Evolutionary conservation across 2,888 invertebrate genomes (phyloP).

Genomic region (Ophion ventricosus): DNA sequence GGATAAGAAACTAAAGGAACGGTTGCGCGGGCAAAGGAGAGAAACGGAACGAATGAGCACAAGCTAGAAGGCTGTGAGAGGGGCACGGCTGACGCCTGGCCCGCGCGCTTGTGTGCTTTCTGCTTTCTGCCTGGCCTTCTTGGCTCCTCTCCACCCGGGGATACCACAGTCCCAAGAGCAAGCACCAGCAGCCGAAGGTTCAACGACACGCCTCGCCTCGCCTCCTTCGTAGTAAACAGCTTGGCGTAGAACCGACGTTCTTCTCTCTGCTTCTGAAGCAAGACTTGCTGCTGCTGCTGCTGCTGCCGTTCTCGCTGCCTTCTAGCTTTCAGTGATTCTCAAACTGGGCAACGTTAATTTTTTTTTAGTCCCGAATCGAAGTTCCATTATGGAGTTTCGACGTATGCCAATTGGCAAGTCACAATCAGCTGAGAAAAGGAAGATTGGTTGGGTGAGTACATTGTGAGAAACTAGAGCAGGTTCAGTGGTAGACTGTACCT

Average conservation of each 20-base stretch:
- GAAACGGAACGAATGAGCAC: constrained; percentile 63
- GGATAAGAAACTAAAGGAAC: constrained; percentile 59
- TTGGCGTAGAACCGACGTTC: constrained; percentile 79
- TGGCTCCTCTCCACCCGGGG: constrained; percentile 59
- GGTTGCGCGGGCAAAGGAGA: constrained; percentile 45
- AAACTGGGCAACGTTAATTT: constrained; percentile 28
- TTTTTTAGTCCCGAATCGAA: background rate
- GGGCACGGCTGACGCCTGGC: constrained; percentile 74
- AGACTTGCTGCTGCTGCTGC: constrained; percentile 58
- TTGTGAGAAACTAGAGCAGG: background rate
- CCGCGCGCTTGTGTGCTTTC: constrained; percentile 68
- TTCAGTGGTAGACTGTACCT: background rate
- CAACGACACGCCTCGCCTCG: constrained; percentile 82
- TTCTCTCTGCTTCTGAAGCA: constrained; percentile 72
- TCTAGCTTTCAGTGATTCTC: constrained; percentile 66
- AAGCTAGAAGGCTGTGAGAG: constrained; percentile 61
- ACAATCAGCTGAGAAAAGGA: background rate
- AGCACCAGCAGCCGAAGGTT: constrained; percentile 75
- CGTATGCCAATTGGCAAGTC: background rate
- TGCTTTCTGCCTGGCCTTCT: constrained; percentile 73
- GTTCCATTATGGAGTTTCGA: background rate
- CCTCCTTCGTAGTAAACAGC: constrained; percentile 82
- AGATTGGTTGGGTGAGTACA: background rate
- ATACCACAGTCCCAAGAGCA: constrained; percentile 56
- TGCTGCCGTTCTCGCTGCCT: constrained; percentile 64